Evolutionary conservation across 2,888 invertebrate species (phyloP), one percentile per base, ranked within the genome.

Genomic region (Epistrophella euchroma): DNA sequence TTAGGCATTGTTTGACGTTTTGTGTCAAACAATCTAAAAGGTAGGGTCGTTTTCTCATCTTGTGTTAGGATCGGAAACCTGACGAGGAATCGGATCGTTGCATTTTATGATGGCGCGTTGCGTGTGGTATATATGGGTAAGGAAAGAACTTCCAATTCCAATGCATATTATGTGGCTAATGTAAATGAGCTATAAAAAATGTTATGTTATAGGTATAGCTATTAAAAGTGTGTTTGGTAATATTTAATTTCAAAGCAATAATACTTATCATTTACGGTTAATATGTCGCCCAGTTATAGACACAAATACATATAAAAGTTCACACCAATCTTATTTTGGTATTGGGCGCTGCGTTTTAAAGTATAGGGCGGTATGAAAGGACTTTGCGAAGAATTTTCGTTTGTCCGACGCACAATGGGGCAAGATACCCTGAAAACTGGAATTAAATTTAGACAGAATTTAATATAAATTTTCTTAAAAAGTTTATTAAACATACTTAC

Each of bases 1-100:
- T 80, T 68, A 68, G 68, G 68, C 52, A 81, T 72, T 85, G 75
- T 72, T 74, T 85, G 85, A 80, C 85, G 72, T 76, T 70, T 77
- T 73, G 81, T 81, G 85, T 85, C 85, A 80, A 85, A 81, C 81
- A 72, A 70, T 85, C 50, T 76, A 40, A 66, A 35, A 80, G 64
- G 76, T 80, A 68, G 81, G 85, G 81, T 76, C 60, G 73, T 55
- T 72, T 77, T 76, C 60, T 22, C 2, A 60, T 73, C 25, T 52
- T 19, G 32, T 32, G 9, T 32, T 28, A 15, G 47, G 25, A 68
- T 32, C 55, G 60, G 37, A 52, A 22, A 45, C 62, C 50, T 75
- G 71, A 79, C 74, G 64, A 75, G 70, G 62, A 52, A 74, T 75
- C 50, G 58, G 22, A 52, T 84, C 66, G 68, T 47, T 52, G 52